Conservation (phyloP, 2,113 vertebrate genomes). For the Brachyistius frenatus region DNA sequence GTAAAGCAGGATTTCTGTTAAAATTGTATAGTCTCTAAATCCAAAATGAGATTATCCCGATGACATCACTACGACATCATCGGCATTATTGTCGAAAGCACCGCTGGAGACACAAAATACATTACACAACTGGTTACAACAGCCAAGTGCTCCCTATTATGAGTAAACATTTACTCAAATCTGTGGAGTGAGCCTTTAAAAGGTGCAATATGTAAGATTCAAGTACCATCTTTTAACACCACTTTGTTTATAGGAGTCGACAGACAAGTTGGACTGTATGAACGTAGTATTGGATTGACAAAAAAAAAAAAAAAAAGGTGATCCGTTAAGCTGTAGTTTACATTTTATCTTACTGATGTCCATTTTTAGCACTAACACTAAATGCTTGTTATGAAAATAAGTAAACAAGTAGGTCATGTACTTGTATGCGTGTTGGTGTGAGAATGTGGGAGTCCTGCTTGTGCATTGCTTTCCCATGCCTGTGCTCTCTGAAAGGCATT, state of each 20-base stretch:
- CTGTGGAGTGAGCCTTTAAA: background rate
- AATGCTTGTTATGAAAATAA: slow-evolving; percentile 44
- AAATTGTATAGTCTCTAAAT: no score
- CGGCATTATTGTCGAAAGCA: background rate
- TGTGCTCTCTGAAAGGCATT: slow-evolving; percentile 51
- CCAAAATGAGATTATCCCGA: no score
- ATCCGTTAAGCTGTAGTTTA: no score
- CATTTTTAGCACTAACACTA: slow-evolving; percentile 5
- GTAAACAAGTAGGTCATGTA: slow-evolving; percentile 62
- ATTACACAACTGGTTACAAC: background rate
- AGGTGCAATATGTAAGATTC: slow-evolving; percentile 7
- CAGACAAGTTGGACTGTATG: no score
- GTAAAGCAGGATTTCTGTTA: no score
- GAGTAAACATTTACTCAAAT: background rate
- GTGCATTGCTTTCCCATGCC: slow-evolving; percentile 42
- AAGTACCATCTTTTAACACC: no score
- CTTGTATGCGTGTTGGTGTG: slow-evolving; percentile 31
- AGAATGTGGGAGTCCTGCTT: slow-evolving; percentile 33
- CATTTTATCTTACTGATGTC: no score
- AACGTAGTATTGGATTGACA: no score
- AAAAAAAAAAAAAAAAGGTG: no score
- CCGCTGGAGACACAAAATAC: background rate
- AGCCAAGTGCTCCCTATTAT: background rate
- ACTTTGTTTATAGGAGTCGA: no score
- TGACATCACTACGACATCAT: no score